Evolutionary conservation across 2,113 vertebrate species (phyloP), one percentile per base, ranked within the genome.

Genomic region (Montifringilla adamsi): DNA sequence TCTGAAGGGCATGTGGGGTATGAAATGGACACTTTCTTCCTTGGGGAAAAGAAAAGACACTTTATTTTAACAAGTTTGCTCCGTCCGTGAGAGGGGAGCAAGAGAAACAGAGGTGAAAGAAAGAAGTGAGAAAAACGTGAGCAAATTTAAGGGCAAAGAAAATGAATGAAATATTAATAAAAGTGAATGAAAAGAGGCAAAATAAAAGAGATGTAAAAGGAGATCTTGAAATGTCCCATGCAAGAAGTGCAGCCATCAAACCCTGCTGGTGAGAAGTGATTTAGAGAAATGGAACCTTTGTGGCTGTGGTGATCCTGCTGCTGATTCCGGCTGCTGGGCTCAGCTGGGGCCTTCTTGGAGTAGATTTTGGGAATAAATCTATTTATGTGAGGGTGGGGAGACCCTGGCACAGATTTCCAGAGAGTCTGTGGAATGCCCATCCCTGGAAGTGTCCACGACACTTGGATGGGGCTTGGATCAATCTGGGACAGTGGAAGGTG

Each of bases 21-120:
- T 81, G 59, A 92, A 96, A 92, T 92, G 88, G 95, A 81, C 49
- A 89, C n/a, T 80, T 91, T 87, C 73, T 89, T 96, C 85, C 85
- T 74, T 52, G 72, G 83, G 81, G 53, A 47, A 37, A 52, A 82
- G 84, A 87, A 94, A 85, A 31, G 55, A 37, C 55, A 84, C 85
- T 95, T 93, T 77, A 90, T 88, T 95, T 93, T 49, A 75, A 84
- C 20, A 5, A 30, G 68, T 56, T 72, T 86, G n/a, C 73, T 86
- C 53, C 37, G 7, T 84, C 59, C 0, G 0, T 37, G 59, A 80
- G 74, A 66, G 19, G 18, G 26, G 43, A 90, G 79, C 13, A 6
- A 53, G 83, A 72, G 68, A 50, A 90, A 88, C 21, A 11, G 78
- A 70, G 35, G 35, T 8, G 33, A 41, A 74, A 43, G 53, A 35